Conservation (phyloP, 2,113 vertebrate species). For the Mesocricetus auratus region DNA sequence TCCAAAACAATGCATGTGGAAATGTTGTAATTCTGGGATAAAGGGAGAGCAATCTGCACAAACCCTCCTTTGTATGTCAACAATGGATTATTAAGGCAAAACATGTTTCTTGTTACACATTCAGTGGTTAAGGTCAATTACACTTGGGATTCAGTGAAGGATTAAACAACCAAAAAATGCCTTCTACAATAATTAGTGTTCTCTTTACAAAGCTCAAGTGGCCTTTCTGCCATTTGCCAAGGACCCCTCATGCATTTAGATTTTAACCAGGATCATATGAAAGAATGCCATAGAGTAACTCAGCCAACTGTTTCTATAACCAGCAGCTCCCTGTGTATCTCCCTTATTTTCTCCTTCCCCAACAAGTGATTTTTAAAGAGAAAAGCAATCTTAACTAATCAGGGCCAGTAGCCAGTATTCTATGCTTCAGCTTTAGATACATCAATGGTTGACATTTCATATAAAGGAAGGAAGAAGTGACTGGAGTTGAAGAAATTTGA, state of each 20-base stretch:
- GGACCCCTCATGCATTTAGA: conserved; percentile 50
- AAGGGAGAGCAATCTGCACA: conserved; percentile 37
- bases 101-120: conserved; percentile 62
- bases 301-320: conserved; percentile 31
- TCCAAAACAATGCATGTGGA: conserved; percentile 66
- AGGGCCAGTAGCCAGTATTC: conserved; percentile 51
- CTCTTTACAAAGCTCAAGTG: conserved; percentile 56
- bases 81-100: conserved; percentile 62
- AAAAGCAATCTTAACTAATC: conserved; percentile 70
- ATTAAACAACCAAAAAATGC: conserved; percentile 72
- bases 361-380: conserved; percentile 50
- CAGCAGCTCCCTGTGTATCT: not conserved
- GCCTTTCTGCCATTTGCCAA: conserved; percentile 66
- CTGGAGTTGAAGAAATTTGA: not conserved
- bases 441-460: not conserved
- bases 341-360: not conserved
- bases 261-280: conserved; percentile 27
- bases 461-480: not conserved
- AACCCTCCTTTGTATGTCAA: conserved; percentile 63
- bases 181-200: conserved; percentile 78
- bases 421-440: not conserved
- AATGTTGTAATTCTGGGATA: conserved; percentile 56
- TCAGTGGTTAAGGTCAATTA: conserved; percentile 78
- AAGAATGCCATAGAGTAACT: conserved; percentile 69
- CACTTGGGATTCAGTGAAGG: conserved; percentile 74